Evolutionary conservation across 2,113 vertebrate genomes (phyloP).

Genomic region (Cygnus atratus): DNA sequence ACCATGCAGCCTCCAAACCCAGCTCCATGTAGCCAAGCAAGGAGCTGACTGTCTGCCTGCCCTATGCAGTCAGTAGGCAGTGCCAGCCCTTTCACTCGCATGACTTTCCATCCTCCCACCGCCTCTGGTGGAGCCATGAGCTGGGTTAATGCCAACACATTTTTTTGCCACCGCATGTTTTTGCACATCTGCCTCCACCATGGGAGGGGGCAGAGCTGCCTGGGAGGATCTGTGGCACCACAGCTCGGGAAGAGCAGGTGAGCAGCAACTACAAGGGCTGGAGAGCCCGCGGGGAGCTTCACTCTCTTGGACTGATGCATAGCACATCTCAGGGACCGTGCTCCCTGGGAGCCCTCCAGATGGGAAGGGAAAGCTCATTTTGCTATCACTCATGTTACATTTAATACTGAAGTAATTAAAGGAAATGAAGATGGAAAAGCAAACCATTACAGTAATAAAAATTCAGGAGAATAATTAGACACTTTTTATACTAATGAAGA

Average conservation of each 20-base stretch:
- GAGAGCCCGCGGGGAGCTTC: not conserved
- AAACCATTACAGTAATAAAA: not conserved
- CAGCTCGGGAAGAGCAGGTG: not conserved
- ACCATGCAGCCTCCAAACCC: not conserved
- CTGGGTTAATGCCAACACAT: not conserved
- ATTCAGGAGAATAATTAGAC: not conserved
- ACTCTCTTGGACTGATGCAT: fast-evolving
- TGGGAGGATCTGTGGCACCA: not conserved
- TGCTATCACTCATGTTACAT: not conserved
- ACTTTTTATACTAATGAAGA: not conserved
- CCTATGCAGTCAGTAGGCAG: fast-evolving
- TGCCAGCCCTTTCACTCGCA: not conserved
- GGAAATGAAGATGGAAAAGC: not conserved
- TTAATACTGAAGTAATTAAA: not conserved
- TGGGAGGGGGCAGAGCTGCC: not conserved
- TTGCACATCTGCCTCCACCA: not conserved
- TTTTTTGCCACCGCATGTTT: not conserved
- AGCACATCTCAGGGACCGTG: not conserved
- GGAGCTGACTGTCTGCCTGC: not conserved
- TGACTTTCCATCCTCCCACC: not conserved
- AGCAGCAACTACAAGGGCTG: not conserved
- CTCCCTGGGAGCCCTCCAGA: not conserved
- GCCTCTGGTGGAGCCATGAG: not conserved
- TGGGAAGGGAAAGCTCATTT: not conserved
- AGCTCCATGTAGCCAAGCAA: not conserved